Evolutionary conservation across 2,888 invertebrate species (phyloP), one percentile per base, ranked within the genome.

Genomic region (Aelia acuminata): DNA sequence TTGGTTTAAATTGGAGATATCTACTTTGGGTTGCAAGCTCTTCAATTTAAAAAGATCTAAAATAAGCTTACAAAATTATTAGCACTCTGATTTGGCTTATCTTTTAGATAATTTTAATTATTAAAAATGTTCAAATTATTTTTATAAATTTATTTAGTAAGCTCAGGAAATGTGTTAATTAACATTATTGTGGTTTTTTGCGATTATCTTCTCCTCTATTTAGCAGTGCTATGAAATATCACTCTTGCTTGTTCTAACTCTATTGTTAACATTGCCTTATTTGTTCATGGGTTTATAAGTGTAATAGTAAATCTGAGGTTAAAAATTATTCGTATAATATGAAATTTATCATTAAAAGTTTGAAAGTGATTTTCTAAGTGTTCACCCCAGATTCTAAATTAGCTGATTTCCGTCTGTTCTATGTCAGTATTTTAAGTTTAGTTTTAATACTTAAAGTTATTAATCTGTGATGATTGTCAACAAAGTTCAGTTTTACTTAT

Each of bases 401-500:
- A 13, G 26, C 26, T 26, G 57, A 57, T 57, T 57, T 10, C n/a
- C 10, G 1, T 57, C 57, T 57, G 57, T 15, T 57, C 13, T 57
- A 57, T 15, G n/a, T 57, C 57, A 57, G 57, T 57, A 57, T 57
- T 57, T 57, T 57, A 26, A 53, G 26, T 26, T 57, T 57, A 57
- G 57, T 26, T 26, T 2, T 57, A 57, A 57, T 57, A 50, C 49
- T 26, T 57, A 26, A 26, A 57, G 26, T 57, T 57, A n/a, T 8
- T 57, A 57, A 57, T 57, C 53, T 2, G 11, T 57, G 8, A 57
- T 57, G 53, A 1, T 57, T n/a, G 11, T 57, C 26, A 57, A n/a
- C 50, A n/a, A n/a, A 57, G 53, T 57, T 57, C 53, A n/a, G 8
- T 57, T 57, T 57, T 57, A 57, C n/a, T 57, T 57, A 57, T 57